phyloP scores from a whole-genome alignment of 2,797 vertebrate genomes.

The Falco berigora region DNA sequence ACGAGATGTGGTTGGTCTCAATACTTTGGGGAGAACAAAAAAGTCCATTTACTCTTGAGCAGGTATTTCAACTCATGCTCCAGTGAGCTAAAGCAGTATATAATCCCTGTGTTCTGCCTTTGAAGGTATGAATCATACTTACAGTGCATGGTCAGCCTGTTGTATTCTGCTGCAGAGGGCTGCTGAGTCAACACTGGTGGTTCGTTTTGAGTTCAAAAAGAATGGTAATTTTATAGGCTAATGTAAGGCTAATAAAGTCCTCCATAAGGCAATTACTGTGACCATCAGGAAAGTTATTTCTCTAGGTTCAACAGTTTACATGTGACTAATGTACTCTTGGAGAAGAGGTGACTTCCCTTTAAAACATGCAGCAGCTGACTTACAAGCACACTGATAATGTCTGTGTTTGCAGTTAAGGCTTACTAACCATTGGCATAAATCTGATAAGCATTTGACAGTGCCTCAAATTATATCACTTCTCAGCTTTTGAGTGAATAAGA shows the following conservation, averaged over 20 bases:
- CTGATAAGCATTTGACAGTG: background rate
- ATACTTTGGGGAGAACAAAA: background rate
- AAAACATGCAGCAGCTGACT: background rate
- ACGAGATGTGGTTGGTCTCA: background rate
- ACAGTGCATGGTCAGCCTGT: background rate
- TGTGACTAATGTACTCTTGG: background rate
- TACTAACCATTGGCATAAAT: background rate
- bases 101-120: background rate
- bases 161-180: background rate
- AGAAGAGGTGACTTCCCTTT: background rate
- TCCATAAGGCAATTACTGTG: background rate
- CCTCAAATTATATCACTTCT: background rate
- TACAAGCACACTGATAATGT: background rate
- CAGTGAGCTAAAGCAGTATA: background rate
- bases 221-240: background rate
- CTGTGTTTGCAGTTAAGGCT: conserved; percentile 1
- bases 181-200: background rate
- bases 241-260: background rate
- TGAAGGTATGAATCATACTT: background rate
- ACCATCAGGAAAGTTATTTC: conserved; percentile 9
- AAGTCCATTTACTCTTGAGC: background rate
- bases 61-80: background rate
- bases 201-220: background rate
- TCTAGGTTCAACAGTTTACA: conserved; percentile 10
- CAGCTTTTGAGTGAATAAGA: background rate